phyloP scores from a whole-genome alignment of 1,140 invertebrate species.

The Ruditapes philippinarum region DNA sequence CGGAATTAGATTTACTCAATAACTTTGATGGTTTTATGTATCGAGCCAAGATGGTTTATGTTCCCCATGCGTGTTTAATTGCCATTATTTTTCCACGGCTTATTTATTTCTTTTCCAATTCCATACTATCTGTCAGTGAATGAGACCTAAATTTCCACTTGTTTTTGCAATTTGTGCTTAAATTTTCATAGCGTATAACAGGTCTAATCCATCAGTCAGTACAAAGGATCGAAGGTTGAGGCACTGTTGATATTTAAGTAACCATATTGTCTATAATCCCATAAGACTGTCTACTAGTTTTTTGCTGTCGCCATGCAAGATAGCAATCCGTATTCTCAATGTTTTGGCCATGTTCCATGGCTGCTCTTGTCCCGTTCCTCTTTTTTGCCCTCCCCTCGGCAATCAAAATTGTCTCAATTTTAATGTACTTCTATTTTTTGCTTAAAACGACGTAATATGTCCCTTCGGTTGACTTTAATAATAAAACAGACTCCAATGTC shows the following conservation, averaged over 20 bases:
- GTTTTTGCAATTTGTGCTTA: slow-evolving; percentile 48
- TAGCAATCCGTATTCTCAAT: background rate
- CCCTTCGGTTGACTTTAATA: too few species aligned
- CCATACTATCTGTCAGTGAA: slow-evolving; percentile 43
- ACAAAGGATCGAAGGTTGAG: background rate
- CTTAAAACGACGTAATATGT: background rate
- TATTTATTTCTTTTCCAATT: slow-evolving; percentile 60
- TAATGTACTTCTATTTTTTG: slow-evolving; percentile 1
- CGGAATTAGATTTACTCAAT: slow-evolving; percentile 60
- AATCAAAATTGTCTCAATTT: slow-evolving; percentile 10
- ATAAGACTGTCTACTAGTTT: background rate
- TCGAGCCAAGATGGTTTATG: slow-evolving; percentile 56
- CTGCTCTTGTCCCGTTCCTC: background rate
- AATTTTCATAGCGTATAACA: slow-evolving; percentile 28
- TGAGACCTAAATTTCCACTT: slow-evolving; percentile 18
- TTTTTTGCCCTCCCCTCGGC: background rate
- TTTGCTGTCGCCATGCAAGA: slow-evolving; percentile 34
- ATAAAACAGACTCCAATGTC: too few species aligned
- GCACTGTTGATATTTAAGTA: slow-evolving; percentile 10
- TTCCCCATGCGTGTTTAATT: slow-evolving; percentile 59
- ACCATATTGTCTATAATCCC: background rate
- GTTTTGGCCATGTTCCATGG: slow-evolving; percentile 27
- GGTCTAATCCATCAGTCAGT: slow-evolving; percentile 5
- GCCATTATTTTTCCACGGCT: slow-evolving; percentile 50
- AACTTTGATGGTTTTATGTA: slow-evolving; percentile 60